Conservation (phyloP, 2,113 vertebrate species). For the cattle (Bos taurus) region DNA sequence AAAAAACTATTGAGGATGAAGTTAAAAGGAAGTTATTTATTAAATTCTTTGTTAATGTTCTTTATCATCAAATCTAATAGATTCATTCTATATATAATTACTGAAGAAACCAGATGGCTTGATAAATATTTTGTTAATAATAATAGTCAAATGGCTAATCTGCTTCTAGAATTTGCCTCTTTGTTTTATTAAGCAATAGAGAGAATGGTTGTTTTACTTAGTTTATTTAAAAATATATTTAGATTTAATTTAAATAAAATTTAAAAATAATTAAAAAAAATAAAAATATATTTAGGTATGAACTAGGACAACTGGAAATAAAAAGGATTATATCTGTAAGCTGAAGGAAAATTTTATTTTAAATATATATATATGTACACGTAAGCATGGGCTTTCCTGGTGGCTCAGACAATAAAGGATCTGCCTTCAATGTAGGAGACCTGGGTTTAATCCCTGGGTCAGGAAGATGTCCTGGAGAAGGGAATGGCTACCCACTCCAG, state of each 20-base stretch:
- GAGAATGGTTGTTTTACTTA: neutral
- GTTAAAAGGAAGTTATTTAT: neutral
- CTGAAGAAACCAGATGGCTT: neutral
- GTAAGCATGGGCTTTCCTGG: neutral
- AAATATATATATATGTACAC: neutral
- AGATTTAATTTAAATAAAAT: neutral
- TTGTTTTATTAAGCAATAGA: neutral
- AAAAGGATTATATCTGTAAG: neutral
- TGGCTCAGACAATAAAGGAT: neutral
- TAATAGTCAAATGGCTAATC: neutral
- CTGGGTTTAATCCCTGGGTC: neutral
- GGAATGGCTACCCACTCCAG: neutral
- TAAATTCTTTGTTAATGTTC: neutral
- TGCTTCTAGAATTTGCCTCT: neutral
- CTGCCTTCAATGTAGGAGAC: neutral
- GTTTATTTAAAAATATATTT: neutral
- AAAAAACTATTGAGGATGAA: neutral
- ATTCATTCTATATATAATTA: neutral
- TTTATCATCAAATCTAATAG: neutral
- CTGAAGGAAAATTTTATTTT: neutral
- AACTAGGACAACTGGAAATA: neutral
- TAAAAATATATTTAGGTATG: neutral
- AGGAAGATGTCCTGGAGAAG: neutral
- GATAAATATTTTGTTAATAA: neutral
- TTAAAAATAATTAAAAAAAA: no score